Evolutionary conservation across 2,888 invertebrate genomes (phyloP).

Genomic region (Tetragnatha montana): DNA sequence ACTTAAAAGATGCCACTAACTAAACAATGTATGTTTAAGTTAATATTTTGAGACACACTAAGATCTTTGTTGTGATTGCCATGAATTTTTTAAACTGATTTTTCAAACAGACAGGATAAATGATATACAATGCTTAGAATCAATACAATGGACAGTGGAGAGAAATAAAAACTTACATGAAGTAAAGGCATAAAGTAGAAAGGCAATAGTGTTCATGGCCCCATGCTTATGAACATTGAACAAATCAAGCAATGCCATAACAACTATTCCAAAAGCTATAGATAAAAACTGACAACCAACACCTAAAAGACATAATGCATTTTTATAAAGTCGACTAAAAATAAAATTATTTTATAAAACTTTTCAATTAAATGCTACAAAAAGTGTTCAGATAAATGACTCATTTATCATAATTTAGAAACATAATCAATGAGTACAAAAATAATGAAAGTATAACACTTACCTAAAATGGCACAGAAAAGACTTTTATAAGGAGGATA

Average conservation of each 20-base stretch:
- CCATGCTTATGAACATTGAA: conserved; percentile 79
- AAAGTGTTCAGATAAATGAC: not conserved
- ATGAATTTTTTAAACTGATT: no score
- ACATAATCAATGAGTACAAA: not conserved
- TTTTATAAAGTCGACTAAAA: not conserved
- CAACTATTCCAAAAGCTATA: conserved; percentile 77
- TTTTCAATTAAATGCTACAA: not conserved
- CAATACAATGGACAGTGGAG: not conserved
- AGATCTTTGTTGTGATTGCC: no score
- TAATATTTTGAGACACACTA: no score
- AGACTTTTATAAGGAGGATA: conserved; percentile 77
- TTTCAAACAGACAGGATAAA: no score
- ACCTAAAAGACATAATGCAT: conserved; percentile 74
- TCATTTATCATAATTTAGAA: not conserved
- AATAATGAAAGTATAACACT: not conserved
- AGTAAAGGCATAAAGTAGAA: conserved; percentile 78
- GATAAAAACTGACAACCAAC: conserved; percentile 78
- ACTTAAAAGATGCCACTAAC: no score
- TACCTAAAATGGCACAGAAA: conserved; percentile 78
- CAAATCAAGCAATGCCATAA: conserved; percentile 78
- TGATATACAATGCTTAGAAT: no score
- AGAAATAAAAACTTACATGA: conserved; percentile 75
- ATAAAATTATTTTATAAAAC: not conserved
- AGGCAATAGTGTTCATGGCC: conserved; percentile 77
- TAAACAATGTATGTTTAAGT: no score